Evolutionary conservation across 2,113 vertebrate genomes (phyloP), one percentile per base, ranked within the genome.

Genomic region (Chloropsis cyanopogon): DNA sequence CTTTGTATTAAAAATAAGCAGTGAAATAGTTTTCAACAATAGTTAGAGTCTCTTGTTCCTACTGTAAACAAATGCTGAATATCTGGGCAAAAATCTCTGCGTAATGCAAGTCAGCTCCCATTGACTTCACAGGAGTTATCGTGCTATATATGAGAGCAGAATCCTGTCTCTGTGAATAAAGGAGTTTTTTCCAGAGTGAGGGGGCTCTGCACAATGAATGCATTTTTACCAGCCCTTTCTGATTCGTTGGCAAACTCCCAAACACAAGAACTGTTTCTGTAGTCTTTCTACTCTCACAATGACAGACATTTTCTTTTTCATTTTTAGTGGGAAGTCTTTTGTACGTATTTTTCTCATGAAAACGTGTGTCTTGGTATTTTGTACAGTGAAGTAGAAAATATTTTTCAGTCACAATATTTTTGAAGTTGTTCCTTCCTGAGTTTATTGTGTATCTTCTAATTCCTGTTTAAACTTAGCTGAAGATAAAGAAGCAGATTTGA

Each of bases 141-240:
- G 2, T 80, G 79, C 66, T 93, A 82, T 79, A 81, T 86, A n/a
- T 70, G 90, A 89, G 92, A 86, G 89, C 93, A 94, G 95, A 91
- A 96, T 82, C 93, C 94, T 68, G 91, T 89, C 72, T 91, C 73
- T 92, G 33, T 91, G 96, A 91, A 95, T 95, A 97, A 96, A 91
- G 63, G 79, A 92, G 54, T 80, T 93, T 96, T 96, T 96, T 95
- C 86, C 93, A 53, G 86, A 92, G 65, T 92, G 94, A 96, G 92
- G 90, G 86, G 97, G 94, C 75, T 96, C 92, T 90, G 86, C 88
- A 97, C 96, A 97, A 97, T 96, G 95, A 94, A 80, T 85, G 93
- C 87, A 92, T 97, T 97, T 97, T 95, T 84, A 83, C 83, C 93
- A 95, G 94, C 72, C 94, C 84, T 96, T 96, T 97, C 91, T 96